Conservation (phyloP, 2,113 vertebrate species). For the Pedionomus torquatus region DNA sequence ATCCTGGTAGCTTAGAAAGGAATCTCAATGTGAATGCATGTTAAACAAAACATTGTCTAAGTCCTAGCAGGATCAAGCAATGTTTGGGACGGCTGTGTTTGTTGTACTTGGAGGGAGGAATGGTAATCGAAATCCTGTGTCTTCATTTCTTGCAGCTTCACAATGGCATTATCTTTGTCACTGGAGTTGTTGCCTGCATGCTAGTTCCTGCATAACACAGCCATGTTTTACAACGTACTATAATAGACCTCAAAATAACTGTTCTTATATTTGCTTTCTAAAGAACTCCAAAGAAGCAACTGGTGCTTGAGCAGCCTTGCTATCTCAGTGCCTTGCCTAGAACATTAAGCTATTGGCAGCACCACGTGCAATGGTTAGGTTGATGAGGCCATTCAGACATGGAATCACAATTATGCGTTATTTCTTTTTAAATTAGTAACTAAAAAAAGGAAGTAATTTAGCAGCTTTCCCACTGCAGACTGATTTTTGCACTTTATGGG, state of each 20-base stretch:
- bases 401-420: background rate
- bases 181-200: background rate
- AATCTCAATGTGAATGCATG: constrained; percentile 6
- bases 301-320: background rate
- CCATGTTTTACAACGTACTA: background rate
- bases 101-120: background rate
- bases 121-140: background rate
- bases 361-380: background rate
- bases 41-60: background rate
- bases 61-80: background rate
- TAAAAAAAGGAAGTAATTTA: background rate
- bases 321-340: background rate
- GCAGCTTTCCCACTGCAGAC: background rate
- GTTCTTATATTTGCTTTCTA: background rate
- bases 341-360: background rate
- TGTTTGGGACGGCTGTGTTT: background rate
- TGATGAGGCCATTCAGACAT: background rate
- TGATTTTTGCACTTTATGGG: background rate
- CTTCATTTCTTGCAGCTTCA: background rate
- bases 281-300: background rate
- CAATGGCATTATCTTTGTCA: background rate
- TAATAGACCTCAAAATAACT: background rate
- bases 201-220: background rate
- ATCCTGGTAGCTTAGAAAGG: constrained; percentile 18
- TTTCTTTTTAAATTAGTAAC: background rate